Base-by-base conservation (phyloP, 2,888 invertebrate genomes). In the Priocnemis perturbator region DNA sequence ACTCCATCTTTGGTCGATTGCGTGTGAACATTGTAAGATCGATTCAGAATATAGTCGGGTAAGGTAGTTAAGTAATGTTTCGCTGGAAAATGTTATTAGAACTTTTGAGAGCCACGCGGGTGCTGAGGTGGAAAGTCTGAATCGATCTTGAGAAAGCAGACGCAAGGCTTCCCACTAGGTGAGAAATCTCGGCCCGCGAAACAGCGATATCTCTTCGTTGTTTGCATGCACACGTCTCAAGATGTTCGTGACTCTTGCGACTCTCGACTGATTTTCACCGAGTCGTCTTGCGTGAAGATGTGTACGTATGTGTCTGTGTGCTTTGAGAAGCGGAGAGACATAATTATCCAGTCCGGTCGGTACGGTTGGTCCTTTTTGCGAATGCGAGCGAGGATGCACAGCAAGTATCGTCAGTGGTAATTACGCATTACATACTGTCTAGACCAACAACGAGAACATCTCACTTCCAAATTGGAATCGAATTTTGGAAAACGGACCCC, bases 181-280 rank as follows among this genome's bases (percentile, higher is more conserved):
- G 37, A 9, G 23, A 7, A 56, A 2, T 30, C 4, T 30, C 0
- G 7, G 19, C 5, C 7, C n/a, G 55, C 26, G n/a, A 26, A 7
- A 30, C 26, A 55, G 55, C 26, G 30, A 56, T 17, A 56, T 37
- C 4, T 37, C 37, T 37, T 37, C 37, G 37, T 37, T 20, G 4
- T 23, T 20, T 0, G 59, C 59, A 60, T 60, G 59, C 59, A 60
- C 14, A 47, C 59, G 48, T 44, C 19, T 60, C 59, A 47, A 47
- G 19, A 17, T 45, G 3, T 60, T 60, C 59, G 59, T 60, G 59
- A 44, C 11, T n/a, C 48, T 45, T 60, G 59, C 59, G 59, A 60
- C 45, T 20, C 48, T 60, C 59, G 59, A 48, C 21, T 15, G 21
- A 23, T 23, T 4, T 15, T 53, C 14, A 53, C 14, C 53, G 53